A percentile compares a stretch with the other conserved stretches of the same genome.
Conservation (phyloP, 2,797 vertebrate genomes). For the Acipenser oxyrinchus region DNA sequence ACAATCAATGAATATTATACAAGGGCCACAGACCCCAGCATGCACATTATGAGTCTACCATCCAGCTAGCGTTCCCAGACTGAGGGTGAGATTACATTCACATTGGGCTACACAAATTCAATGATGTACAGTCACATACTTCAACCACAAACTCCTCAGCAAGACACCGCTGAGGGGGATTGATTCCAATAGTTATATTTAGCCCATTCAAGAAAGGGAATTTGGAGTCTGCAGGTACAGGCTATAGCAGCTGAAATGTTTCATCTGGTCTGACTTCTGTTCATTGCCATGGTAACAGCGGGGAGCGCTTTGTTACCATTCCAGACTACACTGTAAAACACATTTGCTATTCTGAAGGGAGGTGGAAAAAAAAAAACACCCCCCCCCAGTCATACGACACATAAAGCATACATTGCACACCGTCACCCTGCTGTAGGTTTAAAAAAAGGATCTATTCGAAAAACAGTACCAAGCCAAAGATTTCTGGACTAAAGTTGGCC, state of each 20-base stretch:
- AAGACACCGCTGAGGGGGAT: not conserved
- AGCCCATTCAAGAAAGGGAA: not conserved
- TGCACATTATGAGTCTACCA: not conserved
- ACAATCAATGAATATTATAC: constrained; percentile 30
- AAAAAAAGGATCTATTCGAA: no score
- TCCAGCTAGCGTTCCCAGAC: no score
- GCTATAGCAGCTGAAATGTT: constrained; percentile 36
- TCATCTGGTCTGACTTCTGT: constrained; percentile 45
- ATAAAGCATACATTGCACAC: not conserved
- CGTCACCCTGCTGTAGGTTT: constrained; percentile 11
- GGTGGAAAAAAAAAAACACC: not conserved
- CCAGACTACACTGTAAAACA: constrained; percentile 27
- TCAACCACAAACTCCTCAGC: no score
- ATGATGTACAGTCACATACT: no score
- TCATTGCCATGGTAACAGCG: constrained; percentile 51
- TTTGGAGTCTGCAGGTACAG: constrained; percentile 13
- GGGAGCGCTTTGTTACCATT: constrained; percentile 43
- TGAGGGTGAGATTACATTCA: no score
- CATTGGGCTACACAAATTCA: no score
- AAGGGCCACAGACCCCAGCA: constrained; percentile 7
- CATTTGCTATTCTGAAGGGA: not conserved
- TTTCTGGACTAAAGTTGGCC: no score
- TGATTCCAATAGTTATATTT: not conserved
- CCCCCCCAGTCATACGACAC: not conserved
- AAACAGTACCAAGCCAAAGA: no score